Conservation (phyloP, 1,140 invertebrate species). For the Neodiprion fabricii region DNA sequence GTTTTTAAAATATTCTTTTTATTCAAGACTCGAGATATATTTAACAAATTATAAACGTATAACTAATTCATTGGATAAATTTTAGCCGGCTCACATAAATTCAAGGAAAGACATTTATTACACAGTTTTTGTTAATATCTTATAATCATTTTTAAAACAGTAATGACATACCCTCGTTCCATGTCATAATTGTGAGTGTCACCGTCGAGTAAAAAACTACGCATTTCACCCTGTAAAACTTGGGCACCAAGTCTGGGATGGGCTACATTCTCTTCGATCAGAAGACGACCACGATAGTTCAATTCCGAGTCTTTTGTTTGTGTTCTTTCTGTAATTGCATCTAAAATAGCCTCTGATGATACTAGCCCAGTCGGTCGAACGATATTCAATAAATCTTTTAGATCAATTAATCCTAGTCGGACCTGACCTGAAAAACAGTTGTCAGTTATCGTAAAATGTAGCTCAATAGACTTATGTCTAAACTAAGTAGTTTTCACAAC, state of each 20-base stretch:
- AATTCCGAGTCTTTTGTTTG: constrained; percentile 79
- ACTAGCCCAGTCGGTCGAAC: constrained; percentile 88
- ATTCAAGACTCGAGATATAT: not conserved
- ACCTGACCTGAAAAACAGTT: constrained; percentile 63
- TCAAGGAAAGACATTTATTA: not conserved
- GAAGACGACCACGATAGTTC: constrained; percentile 79
- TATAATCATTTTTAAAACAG: constrained; percentile 9
- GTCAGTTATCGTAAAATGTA: not conserved
- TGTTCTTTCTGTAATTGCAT: constrained; percentile 89
- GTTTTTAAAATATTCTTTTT: constrained; percentile 2
- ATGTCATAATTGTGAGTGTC: constrained; percentile 88
- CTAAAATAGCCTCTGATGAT: constrained; percentile 87
- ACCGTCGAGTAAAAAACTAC: constrained; percentile 85
- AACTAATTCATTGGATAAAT: not conserved
- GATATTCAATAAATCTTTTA: constrained; percentile 85
- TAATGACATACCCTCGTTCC: constrained; percentile 71
- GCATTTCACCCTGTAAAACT: constrained; percentile 88
- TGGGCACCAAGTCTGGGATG: constrained; percentile 77
- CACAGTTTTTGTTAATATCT: not conserved
- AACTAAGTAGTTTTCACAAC: constrained; percentile 11
- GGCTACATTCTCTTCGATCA: constrained; percentile 92
- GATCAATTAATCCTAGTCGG: constrained; percentile 85
- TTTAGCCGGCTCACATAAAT: not conserved
- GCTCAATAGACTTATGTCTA: constrained; percentile 20
- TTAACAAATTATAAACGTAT: constrained; percentile 1